These are phyloP conservation scores for Sardinella longiceps DNA, from an alignment of 2,797 vertebrate genomes.

Conservation along the genomic window DNA sequence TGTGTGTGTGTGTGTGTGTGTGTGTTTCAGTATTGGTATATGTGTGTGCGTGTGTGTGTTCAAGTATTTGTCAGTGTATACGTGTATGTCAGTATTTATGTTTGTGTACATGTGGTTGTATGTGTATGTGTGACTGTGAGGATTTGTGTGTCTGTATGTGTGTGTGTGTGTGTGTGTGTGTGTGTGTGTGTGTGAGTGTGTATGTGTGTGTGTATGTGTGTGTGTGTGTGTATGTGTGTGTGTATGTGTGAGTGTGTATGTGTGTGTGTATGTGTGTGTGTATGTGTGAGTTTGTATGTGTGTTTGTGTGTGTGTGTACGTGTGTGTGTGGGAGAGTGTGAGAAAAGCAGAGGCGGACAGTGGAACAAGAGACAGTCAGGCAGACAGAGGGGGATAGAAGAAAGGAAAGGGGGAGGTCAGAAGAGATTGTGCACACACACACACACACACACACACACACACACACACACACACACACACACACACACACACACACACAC, in stretches of 20 bases:
- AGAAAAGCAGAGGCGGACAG: conserved; percentile 61
- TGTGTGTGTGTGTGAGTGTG: conserved; percentile 39
- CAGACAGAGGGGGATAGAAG: conserved; percentile 60
- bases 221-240: not conserved
- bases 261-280: not conserved
- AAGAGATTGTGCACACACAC: conserved; percentile 54
- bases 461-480: too few relatives aligned
- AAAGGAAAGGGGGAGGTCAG: conserved; percentile 62
- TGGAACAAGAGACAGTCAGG: conserved; percentile 41
- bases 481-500: too few relatives aligned
- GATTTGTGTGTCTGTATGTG: not conserved
- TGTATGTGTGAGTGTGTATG: not conserved
- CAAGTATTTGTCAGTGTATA: too few relatives aligned
- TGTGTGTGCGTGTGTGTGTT: too few relatives aligned
- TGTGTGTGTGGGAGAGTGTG: conserved; percentile 22
- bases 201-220: not conserved
- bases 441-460: too few relatives aligned
- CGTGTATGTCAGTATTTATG: too few relatives aligned
- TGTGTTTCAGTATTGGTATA: not conserved
- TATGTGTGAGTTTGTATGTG: not conserved
- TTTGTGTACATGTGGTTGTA: too few relatives aligned
- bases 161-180: conserved; percentile 58
- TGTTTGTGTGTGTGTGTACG: conserved; percentile 26
- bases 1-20: conserved; percentile 27
- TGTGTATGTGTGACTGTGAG: conserved; percentile 9